A percentile compares a stretch with the other conserved stretches of the same genome.
Evolutionary conservation across 1,140 invertebrate species (phyloP).

Genomic region (Hirudo medicinalis): DNA sequence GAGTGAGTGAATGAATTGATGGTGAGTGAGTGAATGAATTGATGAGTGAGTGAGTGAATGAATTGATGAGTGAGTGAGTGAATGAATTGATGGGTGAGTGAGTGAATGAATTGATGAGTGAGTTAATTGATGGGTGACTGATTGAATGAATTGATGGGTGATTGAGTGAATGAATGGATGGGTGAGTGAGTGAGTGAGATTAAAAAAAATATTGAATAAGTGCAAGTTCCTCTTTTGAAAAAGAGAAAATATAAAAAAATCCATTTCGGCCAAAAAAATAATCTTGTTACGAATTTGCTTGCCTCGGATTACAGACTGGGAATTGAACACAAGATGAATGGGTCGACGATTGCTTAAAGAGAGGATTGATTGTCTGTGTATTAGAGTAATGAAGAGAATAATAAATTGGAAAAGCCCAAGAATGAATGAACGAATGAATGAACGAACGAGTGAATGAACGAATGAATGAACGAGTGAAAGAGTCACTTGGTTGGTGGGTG

Average conservation of each 20-base stretch:
- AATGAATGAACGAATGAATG: constrained; percentile 14
- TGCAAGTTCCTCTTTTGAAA: too few species aligned
- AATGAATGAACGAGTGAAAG: background rate
- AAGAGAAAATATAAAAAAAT: too few species aligned
- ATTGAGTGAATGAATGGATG: constrained; percentile 5
- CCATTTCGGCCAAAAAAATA: too few species aligned
- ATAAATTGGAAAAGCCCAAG: constrained; percentile 8
- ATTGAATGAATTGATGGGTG: background rate
- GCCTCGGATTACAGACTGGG: background rate
- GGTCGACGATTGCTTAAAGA: constrained; percentile 7
- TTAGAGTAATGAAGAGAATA: background rate
- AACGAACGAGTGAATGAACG: background rate
- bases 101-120: constrained; percentile 1
- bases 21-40: constrained; percentile 5
- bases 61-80: constrained; percentile 12
- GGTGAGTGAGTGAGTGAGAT: constrained; percentile 7
- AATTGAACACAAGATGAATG: constrained; percentile 11
- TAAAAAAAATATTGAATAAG: too few species aligned
- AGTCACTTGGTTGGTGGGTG: background rate
- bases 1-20: constrained; percentile 12
- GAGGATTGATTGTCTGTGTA: constrained; percentile 9
- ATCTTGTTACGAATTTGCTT: too few species aligned
- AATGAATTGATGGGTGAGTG: background rate
- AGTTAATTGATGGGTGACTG: constrained; percentile 7
- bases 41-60: constrained; percentile 17